Percentiles rank a stretch among this genome's conserved stretches.
These are phyloP conservation scores for Drosophila kepulauana DNA, from an alignment of 1,140 invertebrate species.

Conservation along the genomic window DNA sequence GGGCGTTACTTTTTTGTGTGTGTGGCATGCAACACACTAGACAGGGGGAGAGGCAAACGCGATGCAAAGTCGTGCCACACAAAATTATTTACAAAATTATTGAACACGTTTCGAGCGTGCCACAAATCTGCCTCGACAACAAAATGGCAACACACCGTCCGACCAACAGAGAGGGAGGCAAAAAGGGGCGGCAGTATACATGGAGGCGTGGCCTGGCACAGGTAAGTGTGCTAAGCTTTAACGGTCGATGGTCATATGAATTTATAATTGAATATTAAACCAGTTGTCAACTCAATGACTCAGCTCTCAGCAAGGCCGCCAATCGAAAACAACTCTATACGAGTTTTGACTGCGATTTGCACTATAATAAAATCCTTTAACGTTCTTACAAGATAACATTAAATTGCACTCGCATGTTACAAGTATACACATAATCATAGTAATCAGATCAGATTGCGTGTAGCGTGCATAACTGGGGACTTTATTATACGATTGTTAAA, in stretches of 20 bases:
- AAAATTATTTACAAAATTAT: slow-evolving; percentile 83
- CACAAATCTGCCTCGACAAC: slow-evolving; percentile 58
- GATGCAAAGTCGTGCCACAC: slow-evolving; percentile 24
- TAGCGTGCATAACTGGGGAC: background rate
- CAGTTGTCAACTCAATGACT: slow-evolving; percentile 38
- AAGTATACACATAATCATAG: background rate
- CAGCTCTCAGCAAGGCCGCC: background rate
- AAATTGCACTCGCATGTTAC: background rate
- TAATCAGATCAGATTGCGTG: background rate
- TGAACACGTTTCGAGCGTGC: slow-evolving; percentile 75
- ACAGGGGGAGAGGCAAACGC: background rate
- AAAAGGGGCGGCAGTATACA: background rate
- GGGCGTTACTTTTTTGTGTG: slow-evolving; percentile 23
- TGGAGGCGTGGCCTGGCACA: slow-evolving; percentile 19
- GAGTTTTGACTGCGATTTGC: background rate
- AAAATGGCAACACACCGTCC: slow-evolving; percentile 39
- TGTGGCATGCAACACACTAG: slow-evolving; percentile 44
- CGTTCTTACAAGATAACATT: background rate
- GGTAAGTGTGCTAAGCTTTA: slow-evolving; percentile 3
- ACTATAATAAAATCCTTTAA: background rate
- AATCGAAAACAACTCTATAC: background rate
- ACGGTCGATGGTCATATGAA: slow-evolving; percentile 52
- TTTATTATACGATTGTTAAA: background rate
- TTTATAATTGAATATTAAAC: slow-evolving; percentile 77
- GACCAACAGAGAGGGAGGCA: background rate